Conservation (phyloP, 53 echinoderm and acorn worm genomes). For the Actinopyga echinites region DNA sequence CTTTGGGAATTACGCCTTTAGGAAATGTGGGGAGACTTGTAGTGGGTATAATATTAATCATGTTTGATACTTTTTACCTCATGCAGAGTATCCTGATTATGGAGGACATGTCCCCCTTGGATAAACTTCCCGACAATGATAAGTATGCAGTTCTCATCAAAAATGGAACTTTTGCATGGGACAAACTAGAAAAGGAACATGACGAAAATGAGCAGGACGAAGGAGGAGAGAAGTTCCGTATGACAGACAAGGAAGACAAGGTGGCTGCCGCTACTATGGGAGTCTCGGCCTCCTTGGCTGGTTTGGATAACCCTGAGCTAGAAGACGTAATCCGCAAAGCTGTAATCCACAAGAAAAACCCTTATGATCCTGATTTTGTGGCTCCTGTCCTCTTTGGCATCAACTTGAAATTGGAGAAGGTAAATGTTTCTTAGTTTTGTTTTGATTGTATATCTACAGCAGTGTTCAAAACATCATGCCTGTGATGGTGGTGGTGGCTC, state of each 20-base stretch:
- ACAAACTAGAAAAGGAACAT: constrained; percentile 57
- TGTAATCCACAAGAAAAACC: constrained; percentile 39
- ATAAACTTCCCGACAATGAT: constrained; percentile 66
- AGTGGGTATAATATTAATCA: background rate
- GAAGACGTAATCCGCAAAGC: constrained; percentile 54
- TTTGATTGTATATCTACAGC: no score
- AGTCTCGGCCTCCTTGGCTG: constrained; percentile 15
- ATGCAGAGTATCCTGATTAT: constrained; percentile 80
- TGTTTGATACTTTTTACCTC: background rate
- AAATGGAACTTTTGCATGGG: constrained; percentile 85
- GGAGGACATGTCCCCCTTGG: constrained; percentile 72
- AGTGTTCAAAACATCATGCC: no score
- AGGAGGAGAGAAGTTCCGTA: constrained; percentile 41
- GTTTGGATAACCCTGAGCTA: constrained; percentile 55
- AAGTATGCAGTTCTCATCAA: constrained; percentile 78
- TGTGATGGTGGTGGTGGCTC: no score
- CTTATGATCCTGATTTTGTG: constrained; percentile 44
- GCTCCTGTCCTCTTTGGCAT: constrained; percentile 76
- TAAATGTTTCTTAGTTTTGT: no score
- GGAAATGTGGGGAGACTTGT: background rate
- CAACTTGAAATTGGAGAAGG: constrained; percentile 85
- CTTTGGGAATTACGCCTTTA: no score
- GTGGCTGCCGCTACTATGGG: background rate
- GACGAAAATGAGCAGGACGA: constrained; percentile 47
- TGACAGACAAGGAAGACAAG: constrained; percentile 39